Evolutionary conservation across 2,113 vertebrate species (phyloP).

Genomic region (Redunca redunca): DNA sequence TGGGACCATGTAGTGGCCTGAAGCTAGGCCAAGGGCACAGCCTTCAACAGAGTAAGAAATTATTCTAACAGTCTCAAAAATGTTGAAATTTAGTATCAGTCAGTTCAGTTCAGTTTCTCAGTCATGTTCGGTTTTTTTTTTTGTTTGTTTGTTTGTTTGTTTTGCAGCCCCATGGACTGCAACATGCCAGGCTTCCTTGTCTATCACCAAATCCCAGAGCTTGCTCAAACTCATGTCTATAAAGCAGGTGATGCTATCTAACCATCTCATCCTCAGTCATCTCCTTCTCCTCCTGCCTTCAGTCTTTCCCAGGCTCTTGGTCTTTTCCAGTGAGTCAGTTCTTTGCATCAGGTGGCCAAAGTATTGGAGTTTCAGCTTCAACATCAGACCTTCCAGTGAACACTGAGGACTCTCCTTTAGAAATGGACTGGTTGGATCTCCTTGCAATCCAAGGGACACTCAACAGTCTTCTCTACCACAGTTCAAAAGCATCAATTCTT

Average conservation of each 20-base stretch:
- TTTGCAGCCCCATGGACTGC: neutral
- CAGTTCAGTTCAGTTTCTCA: neutral
- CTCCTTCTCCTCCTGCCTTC: neutral
- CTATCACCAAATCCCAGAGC: neutral
- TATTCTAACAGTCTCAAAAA: neutral
- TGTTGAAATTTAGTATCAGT: neutral
- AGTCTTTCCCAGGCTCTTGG: neutral
- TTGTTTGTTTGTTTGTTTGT: neutral
- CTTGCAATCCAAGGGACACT: neutral
- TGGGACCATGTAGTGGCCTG: neutral
- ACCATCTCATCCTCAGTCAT: neutral
- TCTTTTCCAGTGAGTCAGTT: neutral
- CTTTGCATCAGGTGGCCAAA: neutral
- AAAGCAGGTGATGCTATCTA: neutral
- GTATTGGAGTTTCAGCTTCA: neutral
- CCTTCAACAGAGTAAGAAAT: neutral
- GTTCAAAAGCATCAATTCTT: neutral
- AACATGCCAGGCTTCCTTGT: neutral
- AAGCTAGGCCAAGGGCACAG: slow-evolving; percentile 48
- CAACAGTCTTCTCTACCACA: neutral
- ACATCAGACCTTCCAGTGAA: neutral
- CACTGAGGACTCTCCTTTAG: neutral
- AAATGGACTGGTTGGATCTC: neutral
- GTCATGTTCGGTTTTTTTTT: rapidly evolving
- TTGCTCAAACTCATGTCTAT: neutral